phyloP scores from a whole-genome alignment of 2,113 vertebrate species.

The Megaceryle torquata region DNA sequence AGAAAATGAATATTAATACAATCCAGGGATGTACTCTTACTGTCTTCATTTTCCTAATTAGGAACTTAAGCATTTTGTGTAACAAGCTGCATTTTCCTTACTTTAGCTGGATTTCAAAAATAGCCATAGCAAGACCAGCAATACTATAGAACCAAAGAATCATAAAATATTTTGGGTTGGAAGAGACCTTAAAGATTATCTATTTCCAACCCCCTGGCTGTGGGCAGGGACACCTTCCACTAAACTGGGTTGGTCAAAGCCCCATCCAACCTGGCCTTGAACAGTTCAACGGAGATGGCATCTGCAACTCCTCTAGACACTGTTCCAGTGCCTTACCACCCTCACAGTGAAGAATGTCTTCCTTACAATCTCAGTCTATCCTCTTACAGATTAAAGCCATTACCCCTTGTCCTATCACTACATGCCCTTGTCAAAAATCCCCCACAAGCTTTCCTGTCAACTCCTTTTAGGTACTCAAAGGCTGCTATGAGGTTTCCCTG shows the following conservation, averaged over 20 bases:
- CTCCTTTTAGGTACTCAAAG: neutral
- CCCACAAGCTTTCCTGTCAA: neutral
- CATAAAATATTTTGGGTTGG: neutral
- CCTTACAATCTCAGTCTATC: neutral
- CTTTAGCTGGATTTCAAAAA: neutral
- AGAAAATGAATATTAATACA: constrained; percentile 58
- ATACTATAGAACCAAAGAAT: neutral
- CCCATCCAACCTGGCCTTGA: neutral
- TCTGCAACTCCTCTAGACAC: neutral
- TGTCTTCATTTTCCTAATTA: constrained; percentile 19
- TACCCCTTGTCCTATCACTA: neutral
- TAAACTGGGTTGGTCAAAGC: neutral
- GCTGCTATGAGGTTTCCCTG: neutral
- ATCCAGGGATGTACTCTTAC: neutral
- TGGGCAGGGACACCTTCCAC: neutral
- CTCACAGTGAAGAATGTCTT: neutral
- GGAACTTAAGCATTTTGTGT: constrained; percentile 30
- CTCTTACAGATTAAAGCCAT: neutral
- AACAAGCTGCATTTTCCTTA: constrained; percentile 1
- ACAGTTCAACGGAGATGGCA: neutral
- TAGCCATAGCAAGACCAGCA: neutral
- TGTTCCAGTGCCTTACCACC: neutral
- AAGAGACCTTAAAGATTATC: neutral
- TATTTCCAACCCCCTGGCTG: neutral
- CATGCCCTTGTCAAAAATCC: neutral